Evolutionary conservation across 1,140 invertebrate species (phyloP).

Genomic region (Danaus plexippus): DNA sequence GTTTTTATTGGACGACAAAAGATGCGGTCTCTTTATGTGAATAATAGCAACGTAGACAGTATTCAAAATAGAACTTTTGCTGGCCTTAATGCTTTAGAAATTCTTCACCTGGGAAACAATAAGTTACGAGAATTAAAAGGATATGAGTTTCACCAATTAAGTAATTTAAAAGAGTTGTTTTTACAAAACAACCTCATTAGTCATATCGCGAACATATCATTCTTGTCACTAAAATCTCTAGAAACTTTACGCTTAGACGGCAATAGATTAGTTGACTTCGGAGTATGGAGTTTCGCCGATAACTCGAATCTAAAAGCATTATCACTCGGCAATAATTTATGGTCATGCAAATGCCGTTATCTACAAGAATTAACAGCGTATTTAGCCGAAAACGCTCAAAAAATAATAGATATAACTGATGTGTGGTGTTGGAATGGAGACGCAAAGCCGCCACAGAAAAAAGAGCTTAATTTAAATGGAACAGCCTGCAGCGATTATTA

Average conservation of each 20-base stretch:
- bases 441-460: slow-evolving; percentile 78
- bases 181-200: slow-evolving; percentile 88
- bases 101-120: slow-evolving; percentile 90
- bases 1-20: slow-evolving; percentile 94
- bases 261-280: slow-evolving; percentile 85
- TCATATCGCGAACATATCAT: slow-evolving; percentile 85
- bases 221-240: slow-evolving; percentile 82
- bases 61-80: slow-evolving; percentile 95
- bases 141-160: slow-evolving; percentile 90
- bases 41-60: slow-evolving; percentile 85
- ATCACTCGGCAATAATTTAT: slow-evolving; percentile 84
- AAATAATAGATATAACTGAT: slow-evolving; percentile 82
- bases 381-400: slow-evolving; percentile 85
- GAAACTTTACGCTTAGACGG: slow-evolving; percentile 87
- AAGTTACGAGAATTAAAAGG: slow-evolving; percentile 84
- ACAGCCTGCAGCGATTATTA: slow-evolving; percentile 88
- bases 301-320: slow-evolving; percentile 81
- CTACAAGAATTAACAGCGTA: slow-evolving; percentile 88
- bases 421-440: slow-evolving; percentile 87
- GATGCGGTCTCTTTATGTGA: slow-evolving; percentile 87
- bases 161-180: slow-evolving; percentile 85
- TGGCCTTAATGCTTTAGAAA: slow-evolving; percentile 84
- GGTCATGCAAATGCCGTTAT: slow-evolving; percentile 93
- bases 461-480: slow-evolving; percentile 84
- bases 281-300: slow-evolving; percentile 85